These are phyloP conservation scores for Muscicapa adusta DNA, from an alignment of 2,113 vertebrate species.

Conservation along the genomic window DNA sequence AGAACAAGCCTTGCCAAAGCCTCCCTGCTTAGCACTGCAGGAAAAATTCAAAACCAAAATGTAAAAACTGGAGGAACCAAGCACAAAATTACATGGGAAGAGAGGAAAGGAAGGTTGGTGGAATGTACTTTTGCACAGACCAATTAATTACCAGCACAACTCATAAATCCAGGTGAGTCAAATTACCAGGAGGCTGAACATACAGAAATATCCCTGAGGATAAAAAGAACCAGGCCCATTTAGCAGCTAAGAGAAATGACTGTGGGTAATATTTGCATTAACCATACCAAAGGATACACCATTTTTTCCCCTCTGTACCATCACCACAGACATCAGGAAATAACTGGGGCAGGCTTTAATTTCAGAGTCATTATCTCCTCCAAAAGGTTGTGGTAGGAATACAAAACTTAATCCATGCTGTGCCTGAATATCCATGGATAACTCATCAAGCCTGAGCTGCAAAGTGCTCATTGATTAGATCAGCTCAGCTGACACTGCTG, in stretches of 20 bases:
- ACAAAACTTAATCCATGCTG: not conserved
- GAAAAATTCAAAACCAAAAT: not conserved
- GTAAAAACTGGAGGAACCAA: not conserved
- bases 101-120: not conserved
- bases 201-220: not conserved
- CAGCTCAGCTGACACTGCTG: not conserved
- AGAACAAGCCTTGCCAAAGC: not conserved
- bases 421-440: not conserved
- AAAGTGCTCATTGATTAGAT: not conserved
- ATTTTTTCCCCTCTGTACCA: not conserved
- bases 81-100: not conserved
- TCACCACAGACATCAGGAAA: not conserved
- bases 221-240: not conserved
- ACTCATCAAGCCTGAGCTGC: not conserved
- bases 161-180: not conserved
- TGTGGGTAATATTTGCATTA: not conserved
- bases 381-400: not conserved
- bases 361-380: not conserved
- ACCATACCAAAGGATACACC: not conserved
- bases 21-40: not conserved
- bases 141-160: not conserved
- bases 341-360: not conserved
- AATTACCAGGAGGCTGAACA: not conserved
- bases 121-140: not conserved
- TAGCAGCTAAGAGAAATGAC: not conserved